Conservation (phyloP, 2,888 invertebrate genomes). For the Gymnocheta viridis region DNA sequence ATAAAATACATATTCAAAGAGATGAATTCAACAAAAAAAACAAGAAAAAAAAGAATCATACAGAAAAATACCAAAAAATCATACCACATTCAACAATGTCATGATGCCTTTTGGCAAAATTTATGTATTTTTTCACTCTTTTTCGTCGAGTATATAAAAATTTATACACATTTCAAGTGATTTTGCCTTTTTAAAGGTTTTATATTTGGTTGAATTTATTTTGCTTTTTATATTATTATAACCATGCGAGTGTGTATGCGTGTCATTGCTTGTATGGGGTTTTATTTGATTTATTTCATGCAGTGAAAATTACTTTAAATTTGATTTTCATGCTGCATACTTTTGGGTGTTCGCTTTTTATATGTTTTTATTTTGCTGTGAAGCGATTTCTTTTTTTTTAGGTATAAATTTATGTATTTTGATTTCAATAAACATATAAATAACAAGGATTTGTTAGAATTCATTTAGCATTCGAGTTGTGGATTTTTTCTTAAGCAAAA, state of each 20-base stretch:
- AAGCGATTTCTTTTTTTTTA: background rate
- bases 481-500: background rate
- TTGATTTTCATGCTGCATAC: constrained; percentile 68
- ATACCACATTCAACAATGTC: constrained; percentile 51
- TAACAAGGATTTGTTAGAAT: constrained; percentile 14
- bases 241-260: background rate
- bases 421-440: constrained; percentile 22
- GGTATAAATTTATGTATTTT: constrained; percentile 4
- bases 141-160: background rate
- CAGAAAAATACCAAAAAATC: constrained; percentile 11
- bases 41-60: background rate
- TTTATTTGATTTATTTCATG: constrained; percentile 66
- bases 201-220: constrained; percentile 19
- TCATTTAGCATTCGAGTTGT: background rate
- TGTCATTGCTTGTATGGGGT: constrained; percentile 10
- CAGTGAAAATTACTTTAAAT: constrained; percentile 68
- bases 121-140: background rate
- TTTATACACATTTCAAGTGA: constrained; percentile 14
- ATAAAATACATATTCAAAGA: constrained; percentile 22
- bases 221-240: background rate
- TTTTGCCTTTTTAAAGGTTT: constrained; percentile 17
- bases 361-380: background rate
- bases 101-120: constrained; percentile 59
- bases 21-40: constrained; percentile 2
- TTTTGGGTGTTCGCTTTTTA: constrained; percentile 46